phyloP scores from a whole-genome alignment of 2,888 invertebrate genomes.

The Carterocephalus palaemon region DNA sequence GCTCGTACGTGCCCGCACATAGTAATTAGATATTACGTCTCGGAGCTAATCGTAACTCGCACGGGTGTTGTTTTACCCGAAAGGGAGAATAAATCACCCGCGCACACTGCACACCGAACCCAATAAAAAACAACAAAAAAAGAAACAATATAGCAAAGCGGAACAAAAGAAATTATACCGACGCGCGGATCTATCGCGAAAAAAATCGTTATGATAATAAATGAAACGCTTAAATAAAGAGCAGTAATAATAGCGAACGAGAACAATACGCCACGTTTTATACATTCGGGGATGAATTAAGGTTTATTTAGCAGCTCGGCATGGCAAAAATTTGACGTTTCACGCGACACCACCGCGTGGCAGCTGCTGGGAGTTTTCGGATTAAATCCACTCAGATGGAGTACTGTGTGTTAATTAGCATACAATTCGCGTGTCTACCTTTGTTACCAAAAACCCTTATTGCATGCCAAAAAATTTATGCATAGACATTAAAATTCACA shows the following conservation, averaged over 20 bases:
- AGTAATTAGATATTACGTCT: constrained; percentile 77
- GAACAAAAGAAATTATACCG: constrained; percentile 77
- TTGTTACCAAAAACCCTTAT: constrained; percentile 37
- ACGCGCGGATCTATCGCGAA: constrained; percentile 65
- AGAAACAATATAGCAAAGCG: constrained; percentile 71
- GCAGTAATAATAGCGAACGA: constrained; percentile 67
- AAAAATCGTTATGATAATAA: constrained; percentile 77
- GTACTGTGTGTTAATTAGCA: constrained; percentile 68
- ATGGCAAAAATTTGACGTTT: constrained; percentile 65
- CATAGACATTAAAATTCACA: constrained; percentile 2
- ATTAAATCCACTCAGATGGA: constrained; percentile 61
- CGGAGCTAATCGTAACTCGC: constrained; percentile 76
- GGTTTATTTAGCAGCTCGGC: constrained; percentile 64
- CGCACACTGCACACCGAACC: constrained; percentile 58
- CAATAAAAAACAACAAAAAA: constrained; percentile 62
- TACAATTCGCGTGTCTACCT: constrained; percentile 58
- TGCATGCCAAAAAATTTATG: constrained; percentile 14
- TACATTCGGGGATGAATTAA: constrained; percentile 61
- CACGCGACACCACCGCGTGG: constrained; percentile 43
- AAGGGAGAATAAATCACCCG: constrained; percentile 74
- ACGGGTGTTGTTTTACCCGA: constrained; percentile 76
- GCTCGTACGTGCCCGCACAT: constrained; percentile 74
- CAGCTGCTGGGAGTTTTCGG: constrained; percentile 68
- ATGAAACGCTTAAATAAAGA: constrained; percentile 72
- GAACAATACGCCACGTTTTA: constrained; percentile 67